phyloP scores from a whole-genome alignment of 2,888 invertebrate species.

The Papilio elwesi region DNA sequence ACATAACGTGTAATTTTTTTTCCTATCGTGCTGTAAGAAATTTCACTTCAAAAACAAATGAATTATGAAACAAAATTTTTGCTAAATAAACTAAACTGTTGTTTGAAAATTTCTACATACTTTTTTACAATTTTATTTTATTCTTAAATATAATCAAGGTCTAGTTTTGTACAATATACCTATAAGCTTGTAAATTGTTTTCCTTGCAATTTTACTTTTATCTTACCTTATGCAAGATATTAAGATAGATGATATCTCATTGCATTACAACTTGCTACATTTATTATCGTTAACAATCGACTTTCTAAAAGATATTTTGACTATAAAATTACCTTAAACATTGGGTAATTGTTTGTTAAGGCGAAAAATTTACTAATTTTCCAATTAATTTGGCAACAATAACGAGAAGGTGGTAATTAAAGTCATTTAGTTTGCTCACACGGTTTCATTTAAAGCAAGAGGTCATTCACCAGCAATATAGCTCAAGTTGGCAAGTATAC shows the following conservation, averaged over 20 bases:
- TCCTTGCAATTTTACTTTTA: background rate
- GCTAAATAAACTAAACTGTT: too few species aligned
- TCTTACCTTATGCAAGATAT: conserved; percentile 1
- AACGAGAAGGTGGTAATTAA: conserved; percentile 21
- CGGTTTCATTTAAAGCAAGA: conserved; percentile 41
- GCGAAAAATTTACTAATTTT: background rate
- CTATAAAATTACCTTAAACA: background rate
- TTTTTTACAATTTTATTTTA: too few species aligned
- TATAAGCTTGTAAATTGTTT: background rate
- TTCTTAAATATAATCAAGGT: too few species aligned
- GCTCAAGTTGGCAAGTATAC: conserved; percentile 74
- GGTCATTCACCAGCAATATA: conserved; percentile 74
- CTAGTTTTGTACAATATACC: background rate
- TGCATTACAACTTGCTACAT: background rate
- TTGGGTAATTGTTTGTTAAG: background rate
- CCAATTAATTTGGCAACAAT: background rate
- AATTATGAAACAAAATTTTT: too few species aligned
- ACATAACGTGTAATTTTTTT: too few species aligned
- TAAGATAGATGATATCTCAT: background rate
- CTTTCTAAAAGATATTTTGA: background rate
- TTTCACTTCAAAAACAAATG: too few species aligned
- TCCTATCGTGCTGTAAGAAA: too few species aligned
- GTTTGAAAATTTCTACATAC: too few species aligned
- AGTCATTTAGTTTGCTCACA: conserved; percentile 25
- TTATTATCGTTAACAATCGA: background rate